Percentiles rank a stretch among this genome's conserved stretches.
Conservation (phyloP, 2,888 invertebrate genomes). For the Molorchus minor region DNA sequence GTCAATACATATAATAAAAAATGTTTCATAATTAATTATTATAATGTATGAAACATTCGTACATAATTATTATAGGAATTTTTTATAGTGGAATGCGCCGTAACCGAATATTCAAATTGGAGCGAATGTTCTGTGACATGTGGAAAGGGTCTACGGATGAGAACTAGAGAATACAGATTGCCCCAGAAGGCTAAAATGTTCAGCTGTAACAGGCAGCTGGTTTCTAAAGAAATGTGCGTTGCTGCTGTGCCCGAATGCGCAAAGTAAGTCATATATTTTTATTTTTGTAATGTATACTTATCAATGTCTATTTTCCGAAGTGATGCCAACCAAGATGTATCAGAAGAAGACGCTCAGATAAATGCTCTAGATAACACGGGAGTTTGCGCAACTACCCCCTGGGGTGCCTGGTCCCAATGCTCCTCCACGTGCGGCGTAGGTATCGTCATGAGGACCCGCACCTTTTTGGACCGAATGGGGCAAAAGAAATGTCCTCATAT, state of each 20-base stretch:
- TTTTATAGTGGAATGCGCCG: constrained; percentile 80
- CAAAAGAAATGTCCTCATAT: constrained; percentile 84
- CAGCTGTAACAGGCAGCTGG: constrained; percentile 76
- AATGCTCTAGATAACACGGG: constrained; percentile 56
- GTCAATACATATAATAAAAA: too few species aligned
- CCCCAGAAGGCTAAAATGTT: constrained; percentile 78
- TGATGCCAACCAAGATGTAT: constrained; percentile 43
- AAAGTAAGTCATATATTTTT: constrained; percentile 64
- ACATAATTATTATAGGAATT: too few species aligned
- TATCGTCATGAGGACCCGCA: constrained; percentile 76
- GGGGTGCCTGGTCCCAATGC: constrained; percentile 88
- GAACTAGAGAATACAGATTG: constrained; percentile 76
- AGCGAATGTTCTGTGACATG: constrained; percentile 85
- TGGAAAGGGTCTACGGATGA: constrained; percentile 86
- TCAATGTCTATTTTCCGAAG: constrained; percentile 12
- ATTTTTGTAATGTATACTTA: neutral
- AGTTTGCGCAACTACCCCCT: constrained; percentile 74
- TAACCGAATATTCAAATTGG: constrained; percentile 80
- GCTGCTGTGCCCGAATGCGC: constrained; percentile 78
- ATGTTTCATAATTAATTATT: too few species aligned
- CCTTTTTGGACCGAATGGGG: constrained; percentile 79
- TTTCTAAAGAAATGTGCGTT: constrained; percentile 91
- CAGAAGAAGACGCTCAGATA: constrained; percentile 48
- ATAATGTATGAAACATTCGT: too few species aligned
- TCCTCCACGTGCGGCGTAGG: constrained; percentile 86